Percentiles rank a stretch among this genome's conserved stretches.
These are phyloP conservation scores for Holothuria scabra DNA, from an alignment of 53 echinoderm and acorn worm species.

Conservation along the genomic window DNA sequence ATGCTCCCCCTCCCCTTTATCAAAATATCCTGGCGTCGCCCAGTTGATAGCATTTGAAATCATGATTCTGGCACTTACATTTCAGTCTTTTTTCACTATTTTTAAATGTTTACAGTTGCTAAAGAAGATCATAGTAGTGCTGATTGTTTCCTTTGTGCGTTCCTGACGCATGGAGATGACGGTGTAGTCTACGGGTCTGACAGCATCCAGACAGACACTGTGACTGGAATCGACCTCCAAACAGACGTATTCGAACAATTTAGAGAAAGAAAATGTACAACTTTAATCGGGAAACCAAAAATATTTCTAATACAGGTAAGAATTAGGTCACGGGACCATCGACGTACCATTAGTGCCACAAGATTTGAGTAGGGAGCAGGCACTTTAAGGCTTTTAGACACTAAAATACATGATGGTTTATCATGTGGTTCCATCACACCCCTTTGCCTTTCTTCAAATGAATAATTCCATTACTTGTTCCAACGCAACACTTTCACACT, in stretches of 20 bases:
- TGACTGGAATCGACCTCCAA: too few relatives aligned
- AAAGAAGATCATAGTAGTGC: conserved; percentile 60
- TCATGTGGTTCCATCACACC: neutral
- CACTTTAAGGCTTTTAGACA: neutral
- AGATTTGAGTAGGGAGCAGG: too few relatives aligned
- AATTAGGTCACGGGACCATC: too few relatives aligned
- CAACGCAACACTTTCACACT: too few relatives aligned
- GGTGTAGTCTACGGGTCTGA: conserved; percentile 81
- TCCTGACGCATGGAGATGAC: conserved; percentile 89
- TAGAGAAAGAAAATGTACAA: conserved; percentile 76
- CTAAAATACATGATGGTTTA: neutral
- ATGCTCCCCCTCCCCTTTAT: too few relatives aligned
- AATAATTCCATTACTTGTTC: neutral
- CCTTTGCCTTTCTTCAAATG: neutral
- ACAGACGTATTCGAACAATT: conserved; percentile 82
- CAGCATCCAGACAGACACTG: conserved; percentile 58
- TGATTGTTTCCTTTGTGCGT: conserved; percentile 79
- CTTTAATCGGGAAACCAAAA: conserved; percentile 88
- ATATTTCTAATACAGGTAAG: conserved; percentile 87
- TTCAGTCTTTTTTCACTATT: too few relatives aligned
- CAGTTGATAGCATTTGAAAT: too few relatives aligned
- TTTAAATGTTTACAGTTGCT: conserved; percentile 60
- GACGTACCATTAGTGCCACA: too few relatives aligned
- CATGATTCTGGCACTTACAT: too few relatives aligned
- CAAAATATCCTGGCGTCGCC: too few relatives aligned